Evolutionary conservation across 1,140 invertebrate species (phyloP), one percentile per base, ranked within the genome.

Genomic region (Ditylenchus dipsaci): DNA sequence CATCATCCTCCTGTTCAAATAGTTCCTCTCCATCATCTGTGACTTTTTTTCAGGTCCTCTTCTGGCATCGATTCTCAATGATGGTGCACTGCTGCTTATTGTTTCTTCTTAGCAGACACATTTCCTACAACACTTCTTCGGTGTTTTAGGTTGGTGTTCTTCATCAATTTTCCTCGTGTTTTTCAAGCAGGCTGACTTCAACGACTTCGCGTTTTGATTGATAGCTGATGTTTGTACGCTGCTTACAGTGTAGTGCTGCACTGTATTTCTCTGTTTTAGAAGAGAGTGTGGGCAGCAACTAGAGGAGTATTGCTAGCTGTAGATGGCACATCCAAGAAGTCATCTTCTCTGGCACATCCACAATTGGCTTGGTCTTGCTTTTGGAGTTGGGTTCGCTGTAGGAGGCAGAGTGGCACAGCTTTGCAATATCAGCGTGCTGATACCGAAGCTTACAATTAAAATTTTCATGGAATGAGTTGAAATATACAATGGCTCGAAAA

Each of bases 341-440:
- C 67, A 47, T 63, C 38, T 17, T 57, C 67, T 57, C 59, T 68
- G 26, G 23, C n/a, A 7, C 49, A 26, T 53, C 49, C 49, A 53
- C 23, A 8, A 53, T 17, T 53, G 49, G 15, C 23, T 53, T 53
- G 49, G 49, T 26, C 8, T 53, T 3, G 49, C 49, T 53, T 53
- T 26, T 53, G 49, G 3, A 7, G 49, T 19, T 19, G n/a, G 15
- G 49, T 7, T 53, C n/a, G n/a, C 3, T 7, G 49, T 8, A 21
- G 49, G 23, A 53, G 49, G 49, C 15, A 53, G 23, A 53, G 3
- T 26, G 1, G 23, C 49, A 53, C n/a, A 21, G 49, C 49, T 7
- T 53, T 38, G 3, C 33, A 38, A 38, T 38, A 26, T 21, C 15
- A 53, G 3, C 15, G n/a, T 53, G 49, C 3, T 26, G 49, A 15